phyloP scores from a whole-genome alignment of 2,797 vertebrate genomes.

The Clarias laeviceps region DNA sequence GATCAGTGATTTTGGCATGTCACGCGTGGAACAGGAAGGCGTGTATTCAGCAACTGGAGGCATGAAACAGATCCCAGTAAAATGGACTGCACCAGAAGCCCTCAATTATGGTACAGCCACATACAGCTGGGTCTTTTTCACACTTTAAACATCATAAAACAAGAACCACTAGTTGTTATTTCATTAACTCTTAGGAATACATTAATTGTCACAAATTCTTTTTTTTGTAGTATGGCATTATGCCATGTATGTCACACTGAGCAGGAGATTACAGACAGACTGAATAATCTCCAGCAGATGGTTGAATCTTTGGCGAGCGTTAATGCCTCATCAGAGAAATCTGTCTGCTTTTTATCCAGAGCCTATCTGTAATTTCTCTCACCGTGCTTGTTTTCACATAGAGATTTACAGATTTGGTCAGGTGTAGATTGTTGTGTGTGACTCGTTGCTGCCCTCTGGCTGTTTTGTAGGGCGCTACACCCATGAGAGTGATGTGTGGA shows the following conservation, averaged over 20 bases:
- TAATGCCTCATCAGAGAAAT: constrained; percentile 19
- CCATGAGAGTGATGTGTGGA: constrained; percentile 94
- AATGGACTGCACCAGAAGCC: constrained; percentile 96
- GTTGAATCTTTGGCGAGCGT: neutral
- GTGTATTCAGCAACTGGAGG: constrained; percentile 87
- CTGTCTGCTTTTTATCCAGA: neutral
- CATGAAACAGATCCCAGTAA: constrained; percentile 92
- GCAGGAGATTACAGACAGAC: neutral
- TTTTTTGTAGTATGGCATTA: neutral
- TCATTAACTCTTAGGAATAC: neutral
- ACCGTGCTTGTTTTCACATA: neutral
- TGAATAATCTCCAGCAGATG: constrained; percentile 19
- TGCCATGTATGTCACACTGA: neutral
- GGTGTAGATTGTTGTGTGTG: neutral
- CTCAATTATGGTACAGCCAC: constrained; percentile 86
- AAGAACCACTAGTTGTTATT: neutral
- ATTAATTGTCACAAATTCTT: neutral
- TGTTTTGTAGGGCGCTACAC: constrained; percentile 85
- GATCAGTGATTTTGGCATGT: constrained; percentile 99
- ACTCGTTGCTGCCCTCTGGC: constrained; percentile 70
- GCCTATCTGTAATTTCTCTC: neutral
- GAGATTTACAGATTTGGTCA: neutral
- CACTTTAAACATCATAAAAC: neutral
- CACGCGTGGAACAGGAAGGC: constrained; percentile 88
- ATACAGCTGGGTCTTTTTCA: neutral